Evolutionary conservation across 2,797 vertebrate genomes (phyloP).

Genomic region (Varecia variegata): DNA sequence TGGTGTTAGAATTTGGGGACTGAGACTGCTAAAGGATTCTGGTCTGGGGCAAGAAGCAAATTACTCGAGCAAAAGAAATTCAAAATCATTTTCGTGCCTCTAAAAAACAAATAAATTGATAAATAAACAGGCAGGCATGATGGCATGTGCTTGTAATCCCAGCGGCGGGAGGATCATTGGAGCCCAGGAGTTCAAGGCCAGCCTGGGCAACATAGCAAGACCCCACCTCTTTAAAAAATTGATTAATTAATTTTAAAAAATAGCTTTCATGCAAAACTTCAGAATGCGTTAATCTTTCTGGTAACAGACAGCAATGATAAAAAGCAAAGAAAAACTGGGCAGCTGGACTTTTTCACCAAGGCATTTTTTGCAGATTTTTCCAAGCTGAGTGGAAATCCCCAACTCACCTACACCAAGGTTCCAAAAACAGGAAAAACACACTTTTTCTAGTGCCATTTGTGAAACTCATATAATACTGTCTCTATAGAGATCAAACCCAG

Average conservation of each 20-base stretch:
- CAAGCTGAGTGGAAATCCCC: not conserved
- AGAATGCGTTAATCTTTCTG: not conserved
- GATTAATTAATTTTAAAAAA: not conserved
- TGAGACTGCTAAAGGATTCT: not conserved
- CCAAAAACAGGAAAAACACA: not conserved
- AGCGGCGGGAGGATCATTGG: not conserved
- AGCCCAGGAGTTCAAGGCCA: not conserved
- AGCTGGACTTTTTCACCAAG: not conserved
- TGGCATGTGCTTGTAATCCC: not conserved
- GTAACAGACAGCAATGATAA: not conserved
- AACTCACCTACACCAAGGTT: not conserved
- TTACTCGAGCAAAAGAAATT: constrained; percentile 12
- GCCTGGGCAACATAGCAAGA: not conserved
- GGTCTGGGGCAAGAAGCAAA: not conserved
- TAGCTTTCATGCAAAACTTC: not conserved
- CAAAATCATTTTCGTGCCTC: not conserved
- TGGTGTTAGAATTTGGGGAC: not conserved
- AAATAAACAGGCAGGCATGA: not conserved
- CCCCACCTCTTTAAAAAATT: not conserved
- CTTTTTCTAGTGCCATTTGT: not conserved
- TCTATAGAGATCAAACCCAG: not conserved
- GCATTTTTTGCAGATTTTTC: not conserved
- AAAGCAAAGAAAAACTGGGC: not conserved
- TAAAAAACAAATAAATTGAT: not conserved
- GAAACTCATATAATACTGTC: not conserved